phyloP scores from a whole-genome alignment of 2,888 invertebrate species.

The Psylliodes chrysocephalus region DNA sequence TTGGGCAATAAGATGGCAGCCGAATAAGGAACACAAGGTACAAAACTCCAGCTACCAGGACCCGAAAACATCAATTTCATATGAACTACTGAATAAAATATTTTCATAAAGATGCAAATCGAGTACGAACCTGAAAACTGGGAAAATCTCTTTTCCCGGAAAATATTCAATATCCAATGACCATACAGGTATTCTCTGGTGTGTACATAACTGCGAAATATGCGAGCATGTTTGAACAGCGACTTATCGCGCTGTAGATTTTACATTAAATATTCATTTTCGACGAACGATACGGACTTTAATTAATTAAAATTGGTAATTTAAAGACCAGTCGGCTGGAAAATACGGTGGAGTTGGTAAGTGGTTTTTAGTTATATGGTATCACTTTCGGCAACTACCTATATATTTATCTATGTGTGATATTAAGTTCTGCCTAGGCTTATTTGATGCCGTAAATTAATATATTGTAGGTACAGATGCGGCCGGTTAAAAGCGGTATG shows the following conservation, averaged over 20 bases:
- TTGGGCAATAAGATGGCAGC: too few species aligned
- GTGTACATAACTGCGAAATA: slow-evolving; percentile 1
- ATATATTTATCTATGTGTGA: background rate
- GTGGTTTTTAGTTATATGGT: slow-evolving; percentile 22
- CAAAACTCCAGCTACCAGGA: too few species aligned
- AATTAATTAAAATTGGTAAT: slow-evolving; percentile 32
- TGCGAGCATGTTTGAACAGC: background rate
- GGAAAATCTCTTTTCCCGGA: background rate
- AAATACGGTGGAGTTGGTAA: slow-evolving; percentile 20
- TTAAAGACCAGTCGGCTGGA: slow-evolving; percentile 17
- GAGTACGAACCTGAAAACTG: background rate
- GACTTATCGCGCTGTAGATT: slow-evolving; percentile 16
- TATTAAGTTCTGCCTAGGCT: too few species aligned
- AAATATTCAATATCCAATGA: slow-evolving; percentile 10
- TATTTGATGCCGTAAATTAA: too few species aligned
- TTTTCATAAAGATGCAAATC: slow-evolving; percentile 6
- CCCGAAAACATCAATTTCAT: background rate
- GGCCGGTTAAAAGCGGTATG: too few species aligned
- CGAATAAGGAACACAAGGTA: too few species aligned
- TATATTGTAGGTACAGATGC: too few species aligned
- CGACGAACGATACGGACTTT: slow-evolving; percentile 23
- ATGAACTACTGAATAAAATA: background rate
- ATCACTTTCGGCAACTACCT: background rate
- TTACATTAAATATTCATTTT: slow-evolving; percentile 29
- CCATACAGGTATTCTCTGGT: slow-evolving; percentile 6